phyloP scores from a whole-genome alignment of 2,888 invertebrate genomes.

The Rotaria magnacalcarata region DNA sequence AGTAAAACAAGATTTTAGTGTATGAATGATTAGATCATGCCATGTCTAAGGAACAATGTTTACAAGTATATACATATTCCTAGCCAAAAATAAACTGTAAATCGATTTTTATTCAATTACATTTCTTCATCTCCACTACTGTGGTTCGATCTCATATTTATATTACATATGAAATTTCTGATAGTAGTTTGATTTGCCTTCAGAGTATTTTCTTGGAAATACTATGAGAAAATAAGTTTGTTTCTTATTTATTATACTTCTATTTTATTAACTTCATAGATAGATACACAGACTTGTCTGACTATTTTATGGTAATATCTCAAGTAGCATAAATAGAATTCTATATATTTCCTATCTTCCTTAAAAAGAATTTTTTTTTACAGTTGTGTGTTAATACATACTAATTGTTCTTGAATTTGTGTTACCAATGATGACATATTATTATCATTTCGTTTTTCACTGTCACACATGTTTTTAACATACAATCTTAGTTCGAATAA shows the following conservation, averaged over 20 bases:
- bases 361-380: not conserved
- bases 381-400: not conserved
- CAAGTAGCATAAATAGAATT: not conserved
- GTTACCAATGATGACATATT: not conserved
- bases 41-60: too few relatives aligned
- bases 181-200: too few relatives aligned
- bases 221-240: too few relatives aligned
- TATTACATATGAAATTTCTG: too few relatives aligned
- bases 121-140: too few relatives aligned
- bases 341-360: not conserved
- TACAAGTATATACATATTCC: too few relatives aligned
- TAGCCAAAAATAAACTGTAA: too few relatives aligned
- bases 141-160: too few relatives aligned
- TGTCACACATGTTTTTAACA: not conserved
- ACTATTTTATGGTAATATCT: not conserved
- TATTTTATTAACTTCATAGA: not conserved
- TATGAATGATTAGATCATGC: too few relatives aligned
- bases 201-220: too few relatives aligned
- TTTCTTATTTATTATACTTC: too few relatives aligned
- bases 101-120: too few relatives aligned
- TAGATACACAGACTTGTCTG: not conserved
- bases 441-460: not conserved
- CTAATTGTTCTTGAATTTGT: constrained; percentile 26
- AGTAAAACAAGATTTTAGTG: not conserved
- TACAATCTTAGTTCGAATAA: not conserved